Evolutionary conservation across 2,113 vertebrate species (phyloP), one percentile per base, ranked within the genome.

Genomic region (Trachemys scripta): DNA sequence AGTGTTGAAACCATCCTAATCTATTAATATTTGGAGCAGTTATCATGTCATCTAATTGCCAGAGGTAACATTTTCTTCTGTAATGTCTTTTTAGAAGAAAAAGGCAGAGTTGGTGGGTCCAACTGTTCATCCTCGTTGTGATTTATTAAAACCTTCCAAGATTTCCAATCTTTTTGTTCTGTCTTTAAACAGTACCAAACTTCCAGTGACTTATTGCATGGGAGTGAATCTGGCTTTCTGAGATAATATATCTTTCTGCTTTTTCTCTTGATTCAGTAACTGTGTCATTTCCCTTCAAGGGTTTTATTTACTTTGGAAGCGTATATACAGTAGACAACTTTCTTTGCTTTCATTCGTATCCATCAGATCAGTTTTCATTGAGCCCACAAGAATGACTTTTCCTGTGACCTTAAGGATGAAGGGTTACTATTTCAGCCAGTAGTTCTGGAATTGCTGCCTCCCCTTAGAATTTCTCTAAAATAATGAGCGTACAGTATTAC

Each of bases 391-490:
- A 92, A 81, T 51, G 69, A 83, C 75, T 95, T 96, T 95, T 76
- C 85, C 90, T 88, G 57, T 95, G 95, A 96, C 97, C 89, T 93
- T 50, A 92, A 95, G 84, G 89, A 94, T 94, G 88, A 97, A 94
- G 79, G 65, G 93, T 95, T 96, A 90, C 88, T 86, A 49, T 97
- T 95, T 97, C 89, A 95, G 84, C 53, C 82, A 89, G 89, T 84
- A 81, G 90, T 97, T 95, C 89, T 91, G 51, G 17, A 87, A 49
- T 25, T 93, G 27, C 80, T 94, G 83, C 79, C 83, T 95, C 93
- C 88, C 89, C 49, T 62, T 90, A 94, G 94, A 97, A 92, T 83
- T 92, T 90, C 84, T 96, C 72, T 93, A 87, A 96, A 95, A 65
- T 80, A 92, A 80, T 72, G 78, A 85, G 47, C 89, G 90, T 92